Evolutionary conservation across 2,888 invertebrate genomes (phyloP), one percentile per base, ranked within the genome.

Genomic region (Odontothrips loti): DNA sequence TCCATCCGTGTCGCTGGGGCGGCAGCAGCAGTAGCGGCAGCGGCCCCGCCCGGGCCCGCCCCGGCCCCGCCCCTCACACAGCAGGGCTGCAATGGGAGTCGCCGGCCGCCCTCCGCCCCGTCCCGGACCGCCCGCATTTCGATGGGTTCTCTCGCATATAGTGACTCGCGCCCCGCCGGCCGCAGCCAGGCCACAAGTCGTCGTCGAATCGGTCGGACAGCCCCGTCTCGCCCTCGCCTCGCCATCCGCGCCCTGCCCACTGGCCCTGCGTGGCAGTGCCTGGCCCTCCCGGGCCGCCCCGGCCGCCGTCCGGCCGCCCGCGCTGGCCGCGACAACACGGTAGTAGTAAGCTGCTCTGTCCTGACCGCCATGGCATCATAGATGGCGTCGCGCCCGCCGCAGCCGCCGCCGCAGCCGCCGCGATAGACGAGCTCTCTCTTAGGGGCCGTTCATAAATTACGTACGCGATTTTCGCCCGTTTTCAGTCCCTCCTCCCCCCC

Each of bases 31-130:
- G 58, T 8, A 10, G 51, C 58, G 58, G 17, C 58, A 58, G n/a
- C 15, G 51, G 48, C 80, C 58, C 80, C n/a, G 75, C 68, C 79
- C 78, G 51, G 43, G 27, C 79, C 47, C n/a, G 51, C 79, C 15
- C 23, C 80, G n/a, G 68, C 75, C 68, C 75, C 48, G 15, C 27
- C 68, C 27, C 27, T 11, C 8, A n/a, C n/a, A n/a, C n/a, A n/a
- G n/a, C n/a, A n/a, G n/a, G n/a, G n/a, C n/a, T n/a, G n/a, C n/a
- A n/a, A n/a, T n/a, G n/a, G n/a, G n/a, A n/a, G n/a, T n/a, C n/a
- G n/a, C 15, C 58, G 47, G 8, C 43, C 20, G 79, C 3, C 47
- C n/a, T 79, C 23, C 48, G 23, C 3, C 79, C 48, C 23, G 23
- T 43, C 47, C 12, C 43, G 79, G 47, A 27, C 23, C 17, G 43